phyloP scores from a whole-genome alignment of 2,113 vertebrate genomes.

The Rhadina sibilatrix region DNA sequence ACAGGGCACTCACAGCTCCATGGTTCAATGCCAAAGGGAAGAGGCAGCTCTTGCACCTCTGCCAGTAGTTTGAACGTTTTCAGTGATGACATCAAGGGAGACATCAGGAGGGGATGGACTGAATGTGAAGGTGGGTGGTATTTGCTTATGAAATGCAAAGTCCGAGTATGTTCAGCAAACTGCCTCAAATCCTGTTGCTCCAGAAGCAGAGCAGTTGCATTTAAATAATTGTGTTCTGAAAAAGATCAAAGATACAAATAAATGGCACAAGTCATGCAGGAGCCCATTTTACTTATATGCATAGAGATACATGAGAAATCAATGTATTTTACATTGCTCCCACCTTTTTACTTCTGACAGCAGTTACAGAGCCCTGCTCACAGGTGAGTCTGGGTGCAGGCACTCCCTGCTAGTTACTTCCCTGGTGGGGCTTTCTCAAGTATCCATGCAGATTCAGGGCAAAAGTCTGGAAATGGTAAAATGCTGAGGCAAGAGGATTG shows the following conservation, averaged over 20 bases:
- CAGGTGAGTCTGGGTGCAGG: not conserved
- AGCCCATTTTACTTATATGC: not conserved
- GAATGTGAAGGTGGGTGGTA: not conserved
- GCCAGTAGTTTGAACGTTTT: no score
- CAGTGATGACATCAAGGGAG: not conserved
- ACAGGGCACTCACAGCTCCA: fast-evolving
- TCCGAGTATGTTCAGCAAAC: not conserved
- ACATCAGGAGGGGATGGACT: not conserved
- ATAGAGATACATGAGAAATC: not conserved
- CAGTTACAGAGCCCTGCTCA: not conserved
- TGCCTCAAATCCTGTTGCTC: not conserved
- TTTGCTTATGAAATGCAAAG: not conserved
- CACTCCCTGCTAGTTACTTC: fast-evolving
- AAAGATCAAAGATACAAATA: not conserved
- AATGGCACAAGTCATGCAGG: not conserved
- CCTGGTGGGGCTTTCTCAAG: not conserved
- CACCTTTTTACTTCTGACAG: not conserved
- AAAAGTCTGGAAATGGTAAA: conserved; percentile 18
- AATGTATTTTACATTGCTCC: not conserved
- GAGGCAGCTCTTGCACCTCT: not conserved
- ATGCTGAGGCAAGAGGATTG: not conserved
- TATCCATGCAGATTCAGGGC: not conserved
- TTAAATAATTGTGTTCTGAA: not conserved
- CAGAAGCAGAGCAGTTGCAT: not conserved
- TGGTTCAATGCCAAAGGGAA: not conserved